These are phyloP conservation scores for Emydocephalus ijimae DNA, from an alignment of 2,113 vertebrate genomes.

Conservation along the genomic window DNA sequence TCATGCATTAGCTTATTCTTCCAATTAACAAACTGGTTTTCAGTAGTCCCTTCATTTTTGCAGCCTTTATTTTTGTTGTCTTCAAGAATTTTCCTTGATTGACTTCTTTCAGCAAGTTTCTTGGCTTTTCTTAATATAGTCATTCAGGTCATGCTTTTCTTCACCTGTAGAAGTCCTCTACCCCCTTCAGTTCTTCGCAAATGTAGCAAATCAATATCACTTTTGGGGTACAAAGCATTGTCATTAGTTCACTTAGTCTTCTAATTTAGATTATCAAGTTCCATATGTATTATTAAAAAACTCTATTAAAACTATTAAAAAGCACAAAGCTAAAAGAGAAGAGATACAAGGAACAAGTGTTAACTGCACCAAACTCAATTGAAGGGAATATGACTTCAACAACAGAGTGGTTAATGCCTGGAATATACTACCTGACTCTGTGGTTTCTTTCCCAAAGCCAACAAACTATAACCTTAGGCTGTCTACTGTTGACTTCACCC, in stretches of 20 bases:
- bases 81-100: neutral
- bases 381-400: too few relatives aligned
- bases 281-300: neutral
- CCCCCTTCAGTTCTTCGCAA: neutral
- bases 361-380: too few relatives aligned
- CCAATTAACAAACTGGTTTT: neutral
- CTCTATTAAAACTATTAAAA: neutral
- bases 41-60: neutral
- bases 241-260: too few relatives aligned
- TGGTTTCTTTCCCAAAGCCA: too few relatives aligned
- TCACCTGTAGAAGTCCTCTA: neutral
- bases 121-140: neutral
- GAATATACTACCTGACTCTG: too few relatives aligned
- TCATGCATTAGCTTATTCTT: neutral
- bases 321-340: neutral
- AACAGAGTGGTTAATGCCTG: too few relatives aligned
- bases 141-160: neutral
- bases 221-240: too few relatives aligned
- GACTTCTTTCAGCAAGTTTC: neutral
- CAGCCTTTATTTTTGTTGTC: neutral
- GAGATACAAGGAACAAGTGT: neutral
- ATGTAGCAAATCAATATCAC: too few relatives aligned
- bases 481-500: too few relatives aligned
- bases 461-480: too few relatives aligned
- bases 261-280: too few relatives aligned